phyloP scores from a whole-genome alignment of 2,888 invertebrate species.

The Netelia melanura region DNA sequence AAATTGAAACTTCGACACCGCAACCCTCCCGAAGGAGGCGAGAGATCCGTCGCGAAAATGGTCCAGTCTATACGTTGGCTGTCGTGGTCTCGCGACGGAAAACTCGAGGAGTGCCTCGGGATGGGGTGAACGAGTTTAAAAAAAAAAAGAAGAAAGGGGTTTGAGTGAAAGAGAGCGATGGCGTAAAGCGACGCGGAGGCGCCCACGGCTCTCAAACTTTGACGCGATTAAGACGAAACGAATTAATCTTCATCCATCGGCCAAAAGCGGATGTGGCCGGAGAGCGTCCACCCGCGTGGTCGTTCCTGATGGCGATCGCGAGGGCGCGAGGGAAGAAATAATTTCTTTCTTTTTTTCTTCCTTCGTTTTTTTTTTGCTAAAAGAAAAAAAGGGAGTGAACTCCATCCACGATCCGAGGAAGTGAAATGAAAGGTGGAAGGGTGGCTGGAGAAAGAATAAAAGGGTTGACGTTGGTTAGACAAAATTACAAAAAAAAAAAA shows the following conservation, averaged over 20 bases:
- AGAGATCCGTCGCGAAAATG: constrained; percentile 38
- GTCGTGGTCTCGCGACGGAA: constrained; percentile 13
- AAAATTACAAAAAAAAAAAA: not conserved
- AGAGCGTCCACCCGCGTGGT: constrained; percentile 56
- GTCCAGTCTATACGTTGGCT: constrained; percentile 19
- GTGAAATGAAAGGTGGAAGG: constrained; percentile 50
- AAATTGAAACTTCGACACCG: constrained; percentile 12
- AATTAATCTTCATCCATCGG: constrained; percentile 84
- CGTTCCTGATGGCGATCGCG: constrained; percentile 61
- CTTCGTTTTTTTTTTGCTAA: constrained; percentile 54
- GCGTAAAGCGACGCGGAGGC: constrained; percentile 71
- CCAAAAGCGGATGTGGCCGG: constrained; percentile 55
- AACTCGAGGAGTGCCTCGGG: constrained; percentile 55
- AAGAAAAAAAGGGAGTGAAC: constrained; percentile 59
- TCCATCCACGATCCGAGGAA: constrained; percentile 37
- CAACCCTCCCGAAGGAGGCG: not conserved
- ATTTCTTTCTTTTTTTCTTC: not conserved
- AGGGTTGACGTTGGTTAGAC: constrained; percentile 81
- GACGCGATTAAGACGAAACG: constrained; percentile 85
- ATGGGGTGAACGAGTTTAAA: constrained; percentile 2
- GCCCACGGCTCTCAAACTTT: constrained; percentile 83
- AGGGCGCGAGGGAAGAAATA: constrained; percentile 63
- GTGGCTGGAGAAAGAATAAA: constrained; percentile 58
- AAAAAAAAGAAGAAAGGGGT: constrained; percentile 37
- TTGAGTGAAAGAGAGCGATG: constrained; percentile 62